Base-by-base conservation (phyloP, 2,888 invertebrate species). In the Tigriopus californicus region DNA sequence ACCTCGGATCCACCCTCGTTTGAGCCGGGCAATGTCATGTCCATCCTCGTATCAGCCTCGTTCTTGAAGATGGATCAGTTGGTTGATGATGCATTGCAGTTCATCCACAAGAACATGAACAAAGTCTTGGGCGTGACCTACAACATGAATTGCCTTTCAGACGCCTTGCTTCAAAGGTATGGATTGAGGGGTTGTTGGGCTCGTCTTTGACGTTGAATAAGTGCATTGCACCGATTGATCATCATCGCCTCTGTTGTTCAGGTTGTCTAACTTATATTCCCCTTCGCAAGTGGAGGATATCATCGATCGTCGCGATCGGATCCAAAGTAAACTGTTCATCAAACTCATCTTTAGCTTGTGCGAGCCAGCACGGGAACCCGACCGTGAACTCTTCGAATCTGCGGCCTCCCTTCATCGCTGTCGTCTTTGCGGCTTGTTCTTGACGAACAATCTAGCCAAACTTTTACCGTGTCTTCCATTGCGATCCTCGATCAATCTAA, bases 51-150 rank as follows among this genome's bases (percentile, higher is more conserved):
- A 0, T 94, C 92, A 0, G 92, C 94, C 0, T 88, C 90, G 41
- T 95, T 94, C 70, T 74, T 95, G 25, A 74, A 90, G 78, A 94
- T 94, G 92, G 86, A 90, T 66, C 84, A 85, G 1, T 73, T 94
- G 56, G 77, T 91, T 2, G 79, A 86, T 64, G 85, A 86, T 69
- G 92, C 92, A 64, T 74, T 94, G 58, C 76, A 81, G 48, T 92
- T 80, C 73, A 89, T 90, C 66, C 88, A 89, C 69, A 78, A 80
- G 25, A 82, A 89, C 68, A 81, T 92, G 76, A 85, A 81, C 65
- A 86, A 89, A 61, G 84, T 94, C 57, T 78, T 94, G 33, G 82
- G 83, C 67, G 83, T 84, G 0, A 81, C 87, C 6, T 84, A 87
- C 44, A 89, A 90, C 72, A 75, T 92, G 61, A 84, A 85, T 8